A percentile compares a stretch with the other conserved stretches of the same genome.
Evolutionary conservation across 2,888 invertebrate genomes (phyloP).

Genomic region (Schizotus pectinicornis): DNA sequence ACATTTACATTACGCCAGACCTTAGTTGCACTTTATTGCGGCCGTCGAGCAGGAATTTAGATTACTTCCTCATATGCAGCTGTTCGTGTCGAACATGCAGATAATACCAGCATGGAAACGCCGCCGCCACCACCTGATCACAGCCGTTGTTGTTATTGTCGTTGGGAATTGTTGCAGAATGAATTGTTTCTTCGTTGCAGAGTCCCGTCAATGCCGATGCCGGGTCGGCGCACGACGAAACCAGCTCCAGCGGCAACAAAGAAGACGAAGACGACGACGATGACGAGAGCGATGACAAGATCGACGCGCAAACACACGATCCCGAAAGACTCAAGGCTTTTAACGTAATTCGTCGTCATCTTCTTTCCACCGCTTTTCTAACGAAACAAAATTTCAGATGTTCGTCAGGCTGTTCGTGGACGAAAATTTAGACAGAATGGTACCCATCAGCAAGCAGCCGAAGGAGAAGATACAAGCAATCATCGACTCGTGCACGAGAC

Average conservation of each 20-base stretch:
- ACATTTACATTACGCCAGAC: conserved; percentile 20
- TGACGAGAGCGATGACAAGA: conserved; percentile 90
- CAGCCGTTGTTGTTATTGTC: too few species aligned
- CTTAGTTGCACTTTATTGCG: conserved; percentile 22
- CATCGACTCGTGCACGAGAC: conserved; percentile 94
- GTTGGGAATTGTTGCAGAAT: too few species aligned
- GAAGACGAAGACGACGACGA: conserved; percentile 87
- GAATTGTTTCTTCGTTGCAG: conserved; percentile 53
- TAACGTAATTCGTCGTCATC: conserved; percentile 70
- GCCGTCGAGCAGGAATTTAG: conserved; percentile 31
- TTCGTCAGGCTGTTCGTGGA: conserved; percentile 96
- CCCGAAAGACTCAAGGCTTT: conserved; percentile 95
- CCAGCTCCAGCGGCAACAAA: conserved; percentile 86
- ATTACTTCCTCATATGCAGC: conserved; percentile 35
- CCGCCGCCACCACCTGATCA: too few species aligned
- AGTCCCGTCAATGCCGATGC: conserved; percentile 72
- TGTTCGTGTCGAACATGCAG: conserved; percentile 24
- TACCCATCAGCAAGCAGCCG: conserved; percentile 96
- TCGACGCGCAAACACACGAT: conserved; percentile 85
- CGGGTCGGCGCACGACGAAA: conserved; percentile 81
- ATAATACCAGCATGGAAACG: neutral
- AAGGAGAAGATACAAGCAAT: conserved; percentile 98
- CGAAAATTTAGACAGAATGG: conserved; percentile 94
- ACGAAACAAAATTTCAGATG: conserved; percentile 71
- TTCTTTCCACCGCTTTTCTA: neutral